phyloP scores from a whole-genome alignment of 2,113 vertebrate species.

The Bathybates hornii region DNA sequence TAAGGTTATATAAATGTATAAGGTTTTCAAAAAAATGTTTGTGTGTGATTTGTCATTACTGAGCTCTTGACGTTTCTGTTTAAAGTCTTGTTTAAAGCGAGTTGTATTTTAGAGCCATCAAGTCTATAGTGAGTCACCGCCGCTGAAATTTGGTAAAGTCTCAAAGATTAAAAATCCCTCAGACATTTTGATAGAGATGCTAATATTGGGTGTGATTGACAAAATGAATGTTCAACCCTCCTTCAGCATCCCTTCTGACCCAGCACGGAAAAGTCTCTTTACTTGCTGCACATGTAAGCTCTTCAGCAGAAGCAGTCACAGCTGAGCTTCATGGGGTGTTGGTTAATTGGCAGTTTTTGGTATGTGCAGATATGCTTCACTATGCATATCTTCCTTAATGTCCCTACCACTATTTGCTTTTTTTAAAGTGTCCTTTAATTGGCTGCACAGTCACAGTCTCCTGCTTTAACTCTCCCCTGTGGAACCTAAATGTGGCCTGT shows the following conservation, averaged over 20 bases:
- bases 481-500: slow-evolving; percentile 59
- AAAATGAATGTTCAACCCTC: neutral
- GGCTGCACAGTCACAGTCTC: slow-evolving; percentile 67
- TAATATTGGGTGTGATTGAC: neutral
- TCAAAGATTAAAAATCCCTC: neutral
- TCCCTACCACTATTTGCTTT: slow-evolving; percentile 43
- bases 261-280: slow-evolving; percentile 18
- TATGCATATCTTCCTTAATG: slow-evolving; percentile 62
- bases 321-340: slow-evolving; percentile 61
- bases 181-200: neutral
- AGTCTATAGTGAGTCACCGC: neutral
- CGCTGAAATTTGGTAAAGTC: neutral
- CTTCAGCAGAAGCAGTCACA: slow-evolving; percentile 34
- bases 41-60: neutral
- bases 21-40: neutral
- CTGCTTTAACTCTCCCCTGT: slow-evolving; percentile 52
- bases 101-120: neutral
- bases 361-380: slow-evolving; percentile 63
- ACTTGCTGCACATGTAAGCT: slow-evolving; percentile 46
- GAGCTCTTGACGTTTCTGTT: neutral
- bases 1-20: neutral
- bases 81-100: neutral
- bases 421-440: slow-evolving; percentile 63
- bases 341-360: slow-evolving; percentile 63
- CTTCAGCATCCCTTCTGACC: neutral